A percentile compares a stretch with the other conserved stretches of the same genome.
These are phyloP conservation scores for Zoanthus gigantus DNA, from an alignment of 92 coral and sea anemone species.

Conservation along the genomic window DNA sequence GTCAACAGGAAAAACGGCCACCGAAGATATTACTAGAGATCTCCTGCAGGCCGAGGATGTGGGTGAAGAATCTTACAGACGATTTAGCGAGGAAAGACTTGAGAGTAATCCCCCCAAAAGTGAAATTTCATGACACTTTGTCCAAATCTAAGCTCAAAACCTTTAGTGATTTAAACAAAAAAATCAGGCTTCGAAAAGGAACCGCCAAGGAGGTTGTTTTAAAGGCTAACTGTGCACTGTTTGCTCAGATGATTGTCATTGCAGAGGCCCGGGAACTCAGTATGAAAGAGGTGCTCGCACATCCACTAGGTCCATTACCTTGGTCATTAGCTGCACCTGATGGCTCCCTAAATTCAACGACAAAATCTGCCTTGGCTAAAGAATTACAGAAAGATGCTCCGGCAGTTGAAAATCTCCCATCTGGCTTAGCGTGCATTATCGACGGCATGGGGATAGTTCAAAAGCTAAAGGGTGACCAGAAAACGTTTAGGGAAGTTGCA, in stretches of 20 bases:
- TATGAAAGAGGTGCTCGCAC: slow-evolving; percentile 39
- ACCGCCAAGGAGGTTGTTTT: background rate
- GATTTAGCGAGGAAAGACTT: slow-evolving; percentile 59
- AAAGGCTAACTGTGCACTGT: slow-evolving; percentile 32
- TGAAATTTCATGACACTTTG: too few relatives aligned
- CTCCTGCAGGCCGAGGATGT: slow-evolving; percentile 61
- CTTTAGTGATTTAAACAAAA: slow-evolving; percentile 64
- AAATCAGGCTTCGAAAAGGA: slow-evolving; percentile 46
- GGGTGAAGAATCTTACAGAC: slow-evolving; percentile 60
- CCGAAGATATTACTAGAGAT: slow-evolving; percentile 57
- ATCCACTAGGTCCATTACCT: background rate
- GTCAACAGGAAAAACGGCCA: too few relatives aligned
- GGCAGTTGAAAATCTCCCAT: background rate
- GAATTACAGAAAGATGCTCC: background rate
- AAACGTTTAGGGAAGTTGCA: background rate
- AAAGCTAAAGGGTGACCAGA: background rate
- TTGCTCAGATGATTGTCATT: too few relatives aligned
- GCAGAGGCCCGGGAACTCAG: slow-evolving; percentile 40
- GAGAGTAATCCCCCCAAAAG: slow-evolving; percentile 53
- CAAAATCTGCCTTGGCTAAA: background rate
- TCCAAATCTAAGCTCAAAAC: slow-evolving; percentile 40
- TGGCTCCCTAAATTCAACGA: background rate
- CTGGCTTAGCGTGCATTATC: background rate
- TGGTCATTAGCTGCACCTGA: background rate
- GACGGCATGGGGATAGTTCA: background rate